These are phyloP conservation scores for Riptortus pedestris DNA, from an alignment of 1,140 invertebrate genomes.

Conservation along the genomic window DNA sequence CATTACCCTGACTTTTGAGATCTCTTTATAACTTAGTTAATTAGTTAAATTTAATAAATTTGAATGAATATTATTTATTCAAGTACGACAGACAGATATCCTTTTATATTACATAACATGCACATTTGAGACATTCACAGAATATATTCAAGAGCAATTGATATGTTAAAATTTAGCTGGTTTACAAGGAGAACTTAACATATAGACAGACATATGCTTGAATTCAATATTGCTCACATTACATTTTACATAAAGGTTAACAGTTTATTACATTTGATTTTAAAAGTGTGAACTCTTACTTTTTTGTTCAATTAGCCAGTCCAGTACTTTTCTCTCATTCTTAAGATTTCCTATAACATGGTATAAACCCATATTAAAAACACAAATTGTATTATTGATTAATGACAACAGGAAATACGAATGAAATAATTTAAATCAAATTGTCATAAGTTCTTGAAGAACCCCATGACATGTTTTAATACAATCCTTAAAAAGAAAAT, in stretches of 20 bases:
- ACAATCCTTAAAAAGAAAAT: no score
- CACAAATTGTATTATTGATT: constrained; percentile 11
- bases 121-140: constrained; percentile 1
- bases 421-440: no score
- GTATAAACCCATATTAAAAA: constrained; percentile 27
- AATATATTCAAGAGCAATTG: no score
- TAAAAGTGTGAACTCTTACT: constrained; percentile 52
- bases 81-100: neutral
- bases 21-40: no score
- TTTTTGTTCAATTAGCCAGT: constrained; percentile 89
- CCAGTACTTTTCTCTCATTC: constrained; percentile 88
- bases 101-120: constrained; percentile 1
- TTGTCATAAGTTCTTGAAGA: no score
- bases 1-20: no score
- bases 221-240: neutral
- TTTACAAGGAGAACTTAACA: no score
- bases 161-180: no score
- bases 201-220: neutral
- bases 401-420: no score
- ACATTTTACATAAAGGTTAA: constrained; percentile 2
- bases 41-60: no score
- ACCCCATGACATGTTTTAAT: no score
- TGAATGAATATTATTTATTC: no score
- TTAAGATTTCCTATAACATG: constrained; percentile 81
- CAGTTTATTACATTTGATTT: neutral